Conservation (phyloP, 2,888 invertebrate species). For the Lordiphosa fenestrarum region DNA sequence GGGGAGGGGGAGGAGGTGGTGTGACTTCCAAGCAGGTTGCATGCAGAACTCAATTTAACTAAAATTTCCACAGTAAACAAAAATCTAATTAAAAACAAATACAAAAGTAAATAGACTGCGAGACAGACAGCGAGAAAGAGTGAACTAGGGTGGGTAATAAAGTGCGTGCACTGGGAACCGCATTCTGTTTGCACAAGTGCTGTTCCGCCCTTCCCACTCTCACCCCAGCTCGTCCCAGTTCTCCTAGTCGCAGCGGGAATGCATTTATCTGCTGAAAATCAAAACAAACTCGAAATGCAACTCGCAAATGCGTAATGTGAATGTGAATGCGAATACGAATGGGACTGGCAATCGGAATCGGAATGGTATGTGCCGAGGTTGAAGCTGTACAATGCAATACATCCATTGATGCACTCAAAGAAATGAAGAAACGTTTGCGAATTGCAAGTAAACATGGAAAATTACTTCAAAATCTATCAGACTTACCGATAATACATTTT, state of each 20-base stretch:
- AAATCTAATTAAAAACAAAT: constrained; percentile 76
- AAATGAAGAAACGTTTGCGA: not conserved
- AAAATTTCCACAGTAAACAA: constrained; percentile 68
- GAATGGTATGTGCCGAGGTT: constrained; percentile 26
- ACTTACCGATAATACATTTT: too few relatives aligned
- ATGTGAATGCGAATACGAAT: constrained; percentile 8
- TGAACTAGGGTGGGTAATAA: not conserved
- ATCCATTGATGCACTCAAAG: not conserved
- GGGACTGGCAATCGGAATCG: not conserved
- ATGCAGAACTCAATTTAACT: constrained; percentile 68
- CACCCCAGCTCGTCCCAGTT: not conserved
- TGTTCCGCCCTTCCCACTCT: not conserved
- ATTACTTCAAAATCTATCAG: too few relatives aligned
- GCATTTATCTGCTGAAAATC: constrained; percentile 55
- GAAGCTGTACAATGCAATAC: constrained; percentile 1
- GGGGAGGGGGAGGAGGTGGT: constrained; percentile 9
- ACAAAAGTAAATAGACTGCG: constrained; percentile 64
- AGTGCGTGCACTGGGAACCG: constrained; percentile 18
- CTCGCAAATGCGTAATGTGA: constrained; percentile 29
- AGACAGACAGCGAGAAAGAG: constrained; percentile 20
- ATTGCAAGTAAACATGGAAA: not conserved
- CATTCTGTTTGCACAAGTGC: constrained; percentile 30
- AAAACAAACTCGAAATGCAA: constrained; percentile 51
- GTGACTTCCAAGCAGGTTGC: constrained; percentile 37
- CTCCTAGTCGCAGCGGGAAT: constrained; percentile 19